Conservation (phyloP, 2,888 invertebrate genomes). For the Gisinianus flammeolus region DNA sequence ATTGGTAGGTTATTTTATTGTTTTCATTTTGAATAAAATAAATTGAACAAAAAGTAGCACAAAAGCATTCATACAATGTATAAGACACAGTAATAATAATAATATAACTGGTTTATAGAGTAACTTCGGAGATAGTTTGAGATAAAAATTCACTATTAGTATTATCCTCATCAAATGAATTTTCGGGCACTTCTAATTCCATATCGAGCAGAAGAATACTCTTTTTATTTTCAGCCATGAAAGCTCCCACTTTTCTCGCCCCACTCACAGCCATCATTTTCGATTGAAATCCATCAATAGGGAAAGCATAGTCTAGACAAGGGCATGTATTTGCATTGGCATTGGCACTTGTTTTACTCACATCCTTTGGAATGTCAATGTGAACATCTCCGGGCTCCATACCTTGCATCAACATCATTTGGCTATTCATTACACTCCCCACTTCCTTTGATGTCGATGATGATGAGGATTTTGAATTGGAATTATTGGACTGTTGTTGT, state of each 20-base stretch:
- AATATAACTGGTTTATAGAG: no score
- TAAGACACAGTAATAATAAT: no score
- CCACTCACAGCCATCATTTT: constrained; percentile 50
- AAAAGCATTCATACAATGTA: no score
- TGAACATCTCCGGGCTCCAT: constrained; percentile 18
- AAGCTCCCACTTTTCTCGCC: constrained; percentile 52
- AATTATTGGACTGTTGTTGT: background rate
- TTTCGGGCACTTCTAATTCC: constrained; percentile 50
- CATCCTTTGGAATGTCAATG: constrained; percentile 23
- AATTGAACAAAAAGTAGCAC: no score
- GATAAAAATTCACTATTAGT: constrained; percentile 24
- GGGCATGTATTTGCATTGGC: background rate
- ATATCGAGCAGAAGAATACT: constrained; percentile 52
- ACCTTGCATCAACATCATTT: background rate
- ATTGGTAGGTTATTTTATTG: no score
- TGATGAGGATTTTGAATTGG: no score
- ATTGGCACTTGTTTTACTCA: constrained; percentile 1
- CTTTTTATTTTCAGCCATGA: constrained; percentile 46
- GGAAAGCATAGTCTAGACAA: constrained; percentile 17
- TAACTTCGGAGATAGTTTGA: constrained; percentile 31
- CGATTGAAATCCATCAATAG: constrained; percentile 48
- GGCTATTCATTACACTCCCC: no score
- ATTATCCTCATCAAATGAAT: constrained; percentile 35
- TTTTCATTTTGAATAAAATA: no score
- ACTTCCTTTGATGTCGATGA: no score